Evolutionary conservation across 2,113 vertebrate species (phyloP).

Genomic region (Hippocampus mohnikei): DNA sequence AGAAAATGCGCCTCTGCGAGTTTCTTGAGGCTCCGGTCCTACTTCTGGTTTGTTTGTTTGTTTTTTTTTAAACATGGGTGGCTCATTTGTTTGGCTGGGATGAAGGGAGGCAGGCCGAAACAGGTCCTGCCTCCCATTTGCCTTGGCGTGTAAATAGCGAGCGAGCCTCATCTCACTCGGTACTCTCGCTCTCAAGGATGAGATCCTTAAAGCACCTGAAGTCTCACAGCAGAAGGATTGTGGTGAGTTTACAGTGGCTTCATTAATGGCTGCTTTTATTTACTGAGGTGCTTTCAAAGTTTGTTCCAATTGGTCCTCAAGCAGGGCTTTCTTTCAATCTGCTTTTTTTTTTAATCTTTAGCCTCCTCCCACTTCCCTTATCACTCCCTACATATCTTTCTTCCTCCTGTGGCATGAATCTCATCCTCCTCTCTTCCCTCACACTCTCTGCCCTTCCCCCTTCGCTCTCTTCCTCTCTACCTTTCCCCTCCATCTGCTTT

Average conservation of each 20-base stretch:
- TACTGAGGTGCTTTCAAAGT: neutral
- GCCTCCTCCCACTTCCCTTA: constrained; percentile 20
- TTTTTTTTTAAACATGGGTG: constrained; percentile 19
- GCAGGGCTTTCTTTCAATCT: constrained; percentile 50
- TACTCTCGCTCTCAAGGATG: constrained; percentile 61
- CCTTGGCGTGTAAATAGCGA: constrained; percentile 59
- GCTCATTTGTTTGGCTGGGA: constrained; percentile 41
- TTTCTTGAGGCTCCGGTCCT: neutral
- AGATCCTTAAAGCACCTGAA: constrained; percentile 78
- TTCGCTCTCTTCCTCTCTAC: constrained; percentile 30
- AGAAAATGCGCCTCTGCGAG: neutral
- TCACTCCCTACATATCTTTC: constrained; percentile 21
- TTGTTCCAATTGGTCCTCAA: constrained; percentile 39
- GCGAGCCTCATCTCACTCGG: constrained; percentile 49
- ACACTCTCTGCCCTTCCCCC: constrained; percentile 23
- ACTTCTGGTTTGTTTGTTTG: neutral
- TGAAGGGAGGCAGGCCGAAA: constrained; percentile 8
- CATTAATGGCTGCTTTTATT: neutral
- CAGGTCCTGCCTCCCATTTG: constrained; percentile 46
- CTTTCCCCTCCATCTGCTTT: constrained; percentile 23
- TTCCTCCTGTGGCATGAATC: constrained; percentile 36
- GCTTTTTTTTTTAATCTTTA: constrained; percentile 39
- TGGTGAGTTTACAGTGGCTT: constrained; percentile 64
- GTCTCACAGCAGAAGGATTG: constrained; percentile 71
- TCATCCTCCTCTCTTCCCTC: constrained; percentile 34